Evolutionary conservation across 1,140 invertebrate species (phyloP), one percentile per base, ranked within the genome.

Genomic region (Littorina saxatilis): DNA sequence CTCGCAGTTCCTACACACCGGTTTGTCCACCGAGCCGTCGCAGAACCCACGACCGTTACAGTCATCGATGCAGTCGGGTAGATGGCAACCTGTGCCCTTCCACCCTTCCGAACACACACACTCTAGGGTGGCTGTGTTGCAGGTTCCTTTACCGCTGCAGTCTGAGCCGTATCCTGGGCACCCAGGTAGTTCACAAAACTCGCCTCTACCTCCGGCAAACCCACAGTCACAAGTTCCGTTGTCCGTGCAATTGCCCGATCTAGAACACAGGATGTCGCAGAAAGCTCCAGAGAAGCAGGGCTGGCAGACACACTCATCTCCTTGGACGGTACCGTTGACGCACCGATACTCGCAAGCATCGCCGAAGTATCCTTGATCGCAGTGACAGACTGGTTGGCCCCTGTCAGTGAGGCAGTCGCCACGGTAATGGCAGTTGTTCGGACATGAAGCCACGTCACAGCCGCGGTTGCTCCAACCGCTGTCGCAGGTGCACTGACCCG

Each of bases 81-180:
- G 35, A 23, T 85, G 66, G 77, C 87, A 88, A 4, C 84, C 87
- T 23, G 37, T 43, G 11, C 85, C 85, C 50, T 77, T 82, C 87
- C 87, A 88, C 2, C 87, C 86, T 17, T 87, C 83, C n/a, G 81
- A 63, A 72, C 87, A 88, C 43, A 83, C 61, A 68, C 87, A 88
- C 32, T 73, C 50, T 7, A 82, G 85, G 2, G 81, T 83, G 5
- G 82, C 86, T 39, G 79, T 74, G 55, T 83, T 84, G 84, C 88
- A 89, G 15, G 81, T 81, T 15, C 88, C 88, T 63, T 86, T 86
- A 15, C 79, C 84, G 63, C 82, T 86, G 83, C 88, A 90, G n/a
- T 85, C 87, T 13, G 78, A 40, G 15, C 85, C 82, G 81, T 82
- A 84, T 0, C 87, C 87, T 17, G 85, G 87, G 85, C 87, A 88